phyloP scores from a whole-genome alignment of 2,888 invertebrate species.

The Notocelia uddmanniana region DNA sequence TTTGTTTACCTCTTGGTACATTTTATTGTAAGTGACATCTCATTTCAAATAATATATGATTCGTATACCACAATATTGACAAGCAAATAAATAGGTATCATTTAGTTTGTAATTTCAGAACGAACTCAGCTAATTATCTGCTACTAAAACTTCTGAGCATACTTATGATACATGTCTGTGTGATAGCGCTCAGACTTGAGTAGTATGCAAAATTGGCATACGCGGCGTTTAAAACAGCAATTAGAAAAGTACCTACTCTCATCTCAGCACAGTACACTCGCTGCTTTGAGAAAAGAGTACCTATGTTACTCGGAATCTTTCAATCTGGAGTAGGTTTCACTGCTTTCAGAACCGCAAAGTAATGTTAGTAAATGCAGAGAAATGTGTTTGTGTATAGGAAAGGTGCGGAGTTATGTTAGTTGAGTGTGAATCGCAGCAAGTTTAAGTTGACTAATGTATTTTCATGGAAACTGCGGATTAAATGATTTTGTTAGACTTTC shows the following conservation, averaged over 20 bases:
- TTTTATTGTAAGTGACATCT: too few relatives aligned
- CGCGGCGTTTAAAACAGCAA: slow-evolving; percentile 54
- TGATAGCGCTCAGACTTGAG: slow-evolving; percentile 50
- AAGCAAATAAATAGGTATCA: too few relatives aligned
- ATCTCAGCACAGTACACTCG: slow-evolving; percentile 7
- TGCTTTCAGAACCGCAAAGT: slow-evolving; percentile 1
- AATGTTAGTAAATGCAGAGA: background rate
- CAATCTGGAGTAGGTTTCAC: slow-evolving; percentile 8
- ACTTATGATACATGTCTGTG: slow-evolving; percentile 46
- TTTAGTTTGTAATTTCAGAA: too few relatives aligned
- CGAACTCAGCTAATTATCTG: too few relatives aligned
- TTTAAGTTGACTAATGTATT: background rate
- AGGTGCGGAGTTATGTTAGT: background rate
- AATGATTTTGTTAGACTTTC: background rate
- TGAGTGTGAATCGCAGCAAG: background rate
- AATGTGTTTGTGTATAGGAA: slow-evolving; percentile 1
- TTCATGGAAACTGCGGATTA: background rate
- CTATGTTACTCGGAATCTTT: slow-evolving; percentile 23
- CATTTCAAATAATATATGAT: too few relatives aligned
- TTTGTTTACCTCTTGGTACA: too few relatives aligned
- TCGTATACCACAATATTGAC: too few relatives aligned
- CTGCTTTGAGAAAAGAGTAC: slow-evolving; percentile 24
- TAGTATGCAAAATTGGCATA: slow-evolving; percentile 60
- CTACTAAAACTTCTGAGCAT: too few relatives aligned
- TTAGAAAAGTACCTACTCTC: slow-evolving; percentile 50